Conservation (phyloP, 92 coral and sea anemone genomes). For the Parazoanthus darwini region DNA sequence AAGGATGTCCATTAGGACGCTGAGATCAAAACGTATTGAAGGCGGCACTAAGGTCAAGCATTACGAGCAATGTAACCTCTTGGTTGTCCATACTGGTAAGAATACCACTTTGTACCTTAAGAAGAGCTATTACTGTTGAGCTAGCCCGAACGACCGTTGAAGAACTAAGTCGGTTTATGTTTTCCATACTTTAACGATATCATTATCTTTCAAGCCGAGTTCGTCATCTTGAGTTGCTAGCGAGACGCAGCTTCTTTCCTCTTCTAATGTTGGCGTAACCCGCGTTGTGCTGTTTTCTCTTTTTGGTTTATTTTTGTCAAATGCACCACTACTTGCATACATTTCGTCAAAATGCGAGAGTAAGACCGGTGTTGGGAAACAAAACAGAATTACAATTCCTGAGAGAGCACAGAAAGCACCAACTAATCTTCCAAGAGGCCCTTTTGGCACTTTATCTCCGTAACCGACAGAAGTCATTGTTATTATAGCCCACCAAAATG, state of each 20-base stretch:
- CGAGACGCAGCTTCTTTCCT: background rate
- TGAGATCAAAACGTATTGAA: too few relatives aligned
- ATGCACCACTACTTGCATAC: conserved; percentile 49
- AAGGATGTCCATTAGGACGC: too few relatives aligned
- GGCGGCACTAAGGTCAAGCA: too few relatives aligned
- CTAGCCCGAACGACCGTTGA: too few relatives aligned
- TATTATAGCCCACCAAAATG: conserved; percentile 91
- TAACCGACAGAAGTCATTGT: conserved; percentile 99
- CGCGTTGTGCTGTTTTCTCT: conserved; percentile 26
- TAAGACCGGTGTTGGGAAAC: conserved; percentile 92
- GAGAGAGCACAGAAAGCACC: conserved; percentile 88
- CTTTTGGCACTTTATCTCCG: conserved; percentile 96
- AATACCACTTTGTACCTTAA: too few relatives aligned
- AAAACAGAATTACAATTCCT: conserved; percentile 83
- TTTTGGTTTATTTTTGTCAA: conserved; percentile 46
- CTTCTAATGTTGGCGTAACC: conserved; percentile 26
- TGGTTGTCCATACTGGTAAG: too few relatives aligned
- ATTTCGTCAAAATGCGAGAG: conserved; percentile 90
- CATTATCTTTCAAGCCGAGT: background rate
- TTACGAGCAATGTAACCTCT: too few relatives aligned
- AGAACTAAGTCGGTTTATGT: background rate
- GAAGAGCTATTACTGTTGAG: too few relatives aligned
- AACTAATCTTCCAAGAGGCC: conserved; percentile 75
- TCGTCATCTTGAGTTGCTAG: background rate
- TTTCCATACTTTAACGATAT: background rate